A percentile compares a stretch with the other conserved stretches of the same genome.
phyloP scores from a whole-genome alignment of 2,797 vertebrate species.

The Pangasius sanitwongsei region DNA sequence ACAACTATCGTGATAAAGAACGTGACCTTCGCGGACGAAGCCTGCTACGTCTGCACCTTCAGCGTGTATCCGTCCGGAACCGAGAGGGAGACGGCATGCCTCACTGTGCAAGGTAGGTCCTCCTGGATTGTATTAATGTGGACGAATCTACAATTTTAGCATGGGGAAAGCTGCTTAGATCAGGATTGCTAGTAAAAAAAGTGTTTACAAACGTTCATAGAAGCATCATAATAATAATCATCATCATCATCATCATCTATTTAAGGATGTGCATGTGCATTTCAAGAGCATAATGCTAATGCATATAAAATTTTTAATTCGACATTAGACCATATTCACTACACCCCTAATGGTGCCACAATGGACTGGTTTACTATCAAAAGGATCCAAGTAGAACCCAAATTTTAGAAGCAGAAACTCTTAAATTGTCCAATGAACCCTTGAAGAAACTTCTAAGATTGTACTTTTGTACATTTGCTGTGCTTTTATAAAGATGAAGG shows the following conservation, averaged over 20 bases:
- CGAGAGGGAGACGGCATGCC: slow-evolving; percentile 58
- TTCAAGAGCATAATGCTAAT: not conserved
- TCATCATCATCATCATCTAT: not conserved
- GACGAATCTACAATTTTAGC: not conserved
- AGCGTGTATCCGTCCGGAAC: slow-evolving; percentile 68
- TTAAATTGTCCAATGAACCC: not conserved
- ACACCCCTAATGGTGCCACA: not conserved
- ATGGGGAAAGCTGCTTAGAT: not conserved
- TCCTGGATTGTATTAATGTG: not conserved
- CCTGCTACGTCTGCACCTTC: slow-evolving; percentile 72
- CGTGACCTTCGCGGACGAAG: slow-evolving; percentile 66
- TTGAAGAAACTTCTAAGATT: not conserved
- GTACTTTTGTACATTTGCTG: not conserved
- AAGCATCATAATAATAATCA: not conserved
- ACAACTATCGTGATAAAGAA: slow-evolving; percentile 66
- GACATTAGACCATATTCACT: not conserved
- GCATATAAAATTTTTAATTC: not conserved
- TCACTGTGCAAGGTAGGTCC: slow-evolving; percentile 68
- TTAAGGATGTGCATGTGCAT: not conserved
- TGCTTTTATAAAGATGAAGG: not conserved
- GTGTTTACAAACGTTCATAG: not conserved
- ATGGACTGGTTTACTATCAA: not conserved
- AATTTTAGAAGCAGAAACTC: not conserved
- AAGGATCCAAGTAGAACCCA: not conserved
- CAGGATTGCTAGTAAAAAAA: not conserved